Base-by-base conservation (phyloP, 2,888 invertebrate genomes). In the Dynastes grantii region DNA sequence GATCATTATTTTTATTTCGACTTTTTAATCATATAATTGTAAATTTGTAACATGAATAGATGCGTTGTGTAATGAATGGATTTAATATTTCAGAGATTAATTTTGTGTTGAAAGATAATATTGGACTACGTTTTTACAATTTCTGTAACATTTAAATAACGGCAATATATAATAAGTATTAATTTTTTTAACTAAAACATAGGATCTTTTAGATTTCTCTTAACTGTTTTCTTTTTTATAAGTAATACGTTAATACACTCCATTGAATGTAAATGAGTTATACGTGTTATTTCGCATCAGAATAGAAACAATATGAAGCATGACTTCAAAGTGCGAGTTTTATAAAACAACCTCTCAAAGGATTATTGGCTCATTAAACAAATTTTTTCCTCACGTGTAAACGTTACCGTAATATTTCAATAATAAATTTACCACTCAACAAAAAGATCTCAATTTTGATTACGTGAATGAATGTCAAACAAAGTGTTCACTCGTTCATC, bases 391-490 rank as follows among this genome's bases (percentile, higher is more conserved):
- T 71, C 58, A 40, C 58, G 58, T 70, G 29, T 37, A 37, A 37
- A 37, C 73, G 55, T 22, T 55, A 27, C 58, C n/a, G 11, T 27
- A 32, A 11, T 29, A 16, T 16, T 73, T 73, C 40, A 73, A 73
- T 73, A 58, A 73, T 73, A 73, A 73, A 73, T 73, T 40, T 6
- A 11, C 40, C 40, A 13, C 40, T 58, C 73, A 58, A 55, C 73
- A 55, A 58, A 73, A 58, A 73, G 58, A 61, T 58, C 73, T 73
- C 37, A 73, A 73, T 37, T 73, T 55, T 40, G 37, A 73, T 73
- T 73, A 58, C 58, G 58, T 73, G 58, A 37, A 37, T 40, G 22
- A 58, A 73, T 16, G 45, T 40, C 22, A 58, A 73, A 73, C 73
- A 58, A 55, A 40, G 58, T 9, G 58, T 58, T 73, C 40, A 9